Base-by-base conservation (phyloP, 2,888 invertebrate species). In the Eupithecia pulchellata region DNA sequence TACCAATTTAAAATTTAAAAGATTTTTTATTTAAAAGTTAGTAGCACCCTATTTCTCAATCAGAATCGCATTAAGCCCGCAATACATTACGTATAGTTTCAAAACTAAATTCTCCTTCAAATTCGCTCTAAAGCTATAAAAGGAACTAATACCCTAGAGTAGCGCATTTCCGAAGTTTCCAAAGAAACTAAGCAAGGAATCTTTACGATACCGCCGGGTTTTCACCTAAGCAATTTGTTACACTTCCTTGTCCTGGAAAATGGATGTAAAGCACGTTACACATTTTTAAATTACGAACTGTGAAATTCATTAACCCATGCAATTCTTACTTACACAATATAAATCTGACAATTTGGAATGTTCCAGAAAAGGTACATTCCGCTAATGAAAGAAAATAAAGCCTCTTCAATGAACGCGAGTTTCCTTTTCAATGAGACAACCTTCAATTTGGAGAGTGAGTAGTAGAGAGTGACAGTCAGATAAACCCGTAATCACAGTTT, bases 151-250 rank as follows among this genome's bases (percentile, higher is more conserved):
- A 69, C 75, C 73, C 75, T 64, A 60, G 85, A 81, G 85, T 77
- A 83, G 84, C 82, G 86, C 83, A 85, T 86, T 85, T 86, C 80
- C 81, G 76, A 84, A 85, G 81, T 77, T 84, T 82, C 79, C 79
- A 81, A 82, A 82, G 79, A 84, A 85, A 85, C 85, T 86, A 82
- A 82, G 84, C 85, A 79, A 73, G 82, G 79, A 74, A 83, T 86
- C 84, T 89, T 88, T 89, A 89, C 85, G 86, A 84, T 82, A 83
- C 89, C 86, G 76, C 80, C 68, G 89, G 89, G 89, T 85, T 83
- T 87, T 85, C 84, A 88, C 87, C 86, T 86, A 81, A 79, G 82
- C 85, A 83, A 86, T 79, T 78, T 77, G 76, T 76, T 73, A 74
- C 75, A 76, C 76, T 80, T 79, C 78, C 79, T 64, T 69, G 66